phyloP scores from a whole-genome alignment of 2,888 invertebrate genomes.

The Neuroscelio doddi region DNA sequence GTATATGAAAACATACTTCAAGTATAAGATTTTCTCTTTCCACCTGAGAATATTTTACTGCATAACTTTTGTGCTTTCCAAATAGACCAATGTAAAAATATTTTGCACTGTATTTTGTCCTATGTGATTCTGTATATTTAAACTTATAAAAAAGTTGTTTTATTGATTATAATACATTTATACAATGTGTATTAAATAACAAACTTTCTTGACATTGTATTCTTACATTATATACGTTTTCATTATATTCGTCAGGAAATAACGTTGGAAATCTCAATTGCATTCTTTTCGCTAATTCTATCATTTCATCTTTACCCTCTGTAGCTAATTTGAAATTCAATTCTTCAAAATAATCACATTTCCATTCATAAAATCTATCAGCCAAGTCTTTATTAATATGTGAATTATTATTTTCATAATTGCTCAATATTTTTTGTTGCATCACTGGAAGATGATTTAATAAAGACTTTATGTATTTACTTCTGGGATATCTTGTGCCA shows the following conservation, averaged over 20 bases:
- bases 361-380: conserved; percentile 76
- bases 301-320: conserved; percentile 86
- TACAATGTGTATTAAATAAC: background rate
- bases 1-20: conserved; percentile 76
- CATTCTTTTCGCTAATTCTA: conserved; percentile 82
- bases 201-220: background rate
- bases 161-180: conserved; percentile 1
- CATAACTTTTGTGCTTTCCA: conserved; percentile 76
- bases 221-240: conserved; percentile 75
- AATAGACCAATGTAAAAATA: conserved; percentile 85
- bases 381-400: conserved; percentile 71
- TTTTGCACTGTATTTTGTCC: conserved; percentile 83
- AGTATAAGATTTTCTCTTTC: conserved; percentile 78
- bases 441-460: conserved; percentile 74
- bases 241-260: conserved; percentile 77
- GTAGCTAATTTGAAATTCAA: conserved; percentile 78
- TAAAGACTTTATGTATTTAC: conserved; percentile 75
- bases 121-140: conserved; percentile 83
- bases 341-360: conserved; percentile 72
- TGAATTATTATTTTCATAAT: conserved; percentile 73
- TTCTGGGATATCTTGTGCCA: conserved; percentile 83
- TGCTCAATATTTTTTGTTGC: conserved; percentile 74
- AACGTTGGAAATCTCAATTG: conserved; percentile 80
- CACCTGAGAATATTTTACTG: conserved; percentile 79
- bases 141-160: conserved; percentile 75